Conservation (phyloP, 2,888 invertebrate genomes). For the Petrolisthes manimaculis region DNA sequence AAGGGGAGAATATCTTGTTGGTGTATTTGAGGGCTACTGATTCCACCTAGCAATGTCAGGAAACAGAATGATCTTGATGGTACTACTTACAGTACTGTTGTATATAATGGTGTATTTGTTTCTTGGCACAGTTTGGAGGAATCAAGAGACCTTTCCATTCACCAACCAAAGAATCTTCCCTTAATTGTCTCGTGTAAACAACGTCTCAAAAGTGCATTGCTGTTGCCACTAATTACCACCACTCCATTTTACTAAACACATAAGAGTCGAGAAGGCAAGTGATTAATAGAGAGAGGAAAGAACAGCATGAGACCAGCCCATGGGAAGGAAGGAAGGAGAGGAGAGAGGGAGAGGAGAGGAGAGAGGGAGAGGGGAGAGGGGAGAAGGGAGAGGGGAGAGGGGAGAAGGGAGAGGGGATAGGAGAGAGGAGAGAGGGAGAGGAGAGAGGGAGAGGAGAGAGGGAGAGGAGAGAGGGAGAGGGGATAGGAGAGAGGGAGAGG, state of each 20-base stretch:
- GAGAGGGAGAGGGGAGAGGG: neutral
- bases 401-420: slow-evolving; percentile 7
- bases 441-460: neutral
- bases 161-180: neutral
- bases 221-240: neutral
- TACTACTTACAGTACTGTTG: no score
- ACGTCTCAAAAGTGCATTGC: neutral
- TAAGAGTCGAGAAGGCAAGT: neutral
- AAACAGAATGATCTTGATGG: no score
- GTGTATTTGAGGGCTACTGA: neutral
- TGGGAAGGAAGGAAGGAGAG: neutral
- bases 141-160: neutral
- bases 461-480: neutral
- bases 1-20: neutral
- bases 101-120: neutral
- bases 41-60: neutral
- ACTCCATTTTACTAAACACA: slow-evolving; percentile 1
- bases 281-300: neutral
- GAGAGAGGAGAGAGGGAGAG: neutral
- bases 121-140: neutral
- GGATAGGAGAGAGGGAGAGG: neutral
- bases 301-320: neutral
- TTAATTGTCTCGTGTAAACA: neutral
- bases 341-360: neutral
- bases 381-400: neutral